Conservation (phyloP, 2,797 vertebrate species). For the Clarias pachynema region DNA sequence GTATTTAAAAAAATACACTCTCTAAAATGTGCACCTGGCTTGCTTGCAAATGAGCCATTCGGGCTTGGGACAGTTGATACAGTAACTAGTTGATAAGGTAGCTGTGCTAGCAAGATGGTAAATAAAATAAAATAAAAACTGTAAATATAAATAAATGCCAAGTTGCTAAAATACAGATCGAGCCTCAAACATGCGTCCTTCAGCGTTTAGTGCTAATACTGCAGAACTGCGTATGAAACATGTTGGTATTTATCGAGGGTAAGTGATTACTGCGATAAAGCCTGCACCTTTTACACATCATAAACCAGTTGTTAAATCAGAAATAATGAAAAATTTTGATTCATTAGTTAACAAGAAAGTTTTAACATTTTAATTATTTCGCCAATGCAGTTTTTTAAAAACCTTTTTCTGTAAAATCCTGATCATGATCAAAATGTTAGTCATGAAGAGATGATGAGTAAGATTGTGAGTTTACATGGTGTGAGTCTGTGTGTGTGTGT, state of each 20-base stretch:
- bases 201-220: neutral
- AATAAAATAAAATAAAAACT: neutral
- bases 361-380: neutral
- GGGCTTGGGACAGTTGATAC: neutral
- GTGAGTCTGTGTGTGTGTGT: neutral
- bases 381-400: neutral
- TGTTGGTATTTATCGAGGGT: neutral
- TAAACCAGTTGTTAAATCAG: neutral
- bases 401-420: neutral
- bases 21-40: neutral
- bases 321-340: neutral
- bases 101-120: neutral
- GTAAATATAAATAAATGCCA: neutral
- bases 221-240: neutral
- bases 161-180: neutral
- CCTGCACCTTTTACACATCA: neutral
- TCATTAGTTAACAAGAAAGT: conserved; percentile 1
- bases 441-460: neutral
- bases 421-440: neutral
- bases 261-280: neutral
- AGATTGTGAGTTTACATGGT: neutral
- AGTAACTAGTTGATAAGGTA: neutral
- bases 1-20: neutral
- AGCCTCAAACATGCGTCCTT: neutral
- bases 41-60: neutral